These are phyloP conservation scores for Marronus borbonicus DNA, from an alignment of 2,888 invertebrate genomes.

Conservation along the genomic window DNA sequence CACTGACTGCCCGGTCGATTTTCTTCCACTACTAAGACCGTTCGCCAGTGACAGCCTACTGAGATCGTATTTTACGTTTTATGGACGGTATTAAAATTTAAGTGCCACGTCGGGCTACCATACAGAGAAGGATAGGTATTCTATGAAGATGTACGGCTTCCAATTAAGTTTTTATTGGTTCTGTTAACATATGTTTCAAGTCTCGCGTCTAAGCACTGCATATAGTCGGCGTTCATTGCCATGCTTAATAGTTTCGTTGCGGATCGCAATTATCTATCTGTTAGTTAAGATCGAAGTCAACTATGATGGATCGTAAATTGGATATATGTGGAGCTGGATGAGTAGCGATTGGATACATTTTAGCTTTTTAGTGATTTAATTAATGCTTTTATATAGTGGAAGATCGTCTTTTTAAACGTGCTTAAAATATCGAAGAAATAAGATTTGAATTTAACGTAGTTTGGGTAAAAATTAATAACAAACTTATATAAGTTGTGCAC, in stretches of 20 bases:
- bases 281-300: neutral
- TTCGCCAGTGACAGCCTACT: neutral
- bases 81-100: conserved; percentile 18
- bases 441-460: too few relatives aligned
- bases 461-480: too few relatives aligned
- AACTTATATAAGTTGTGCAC: neutral
- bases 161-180: conserved; percentile 16
- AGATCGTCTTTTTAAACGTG: neutral
- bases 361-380: too few relatives aligned
- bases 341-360: neutral
- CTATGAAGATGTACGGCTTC: conserved; percentile 9
- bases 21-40: neutral
- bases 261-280: neutral
- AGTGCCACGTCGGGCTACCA: neutral
- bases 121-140: neutral
- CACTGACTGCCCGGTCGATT: neutral
- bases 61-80: conserved; percentile 21
- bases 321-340: neutral
- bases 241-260: neutral
- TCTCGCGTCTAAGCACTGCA: neutral
- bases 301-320: neutral
- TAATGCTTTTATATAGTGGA: too few relatives aligned
- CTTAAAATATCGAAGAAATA: neutral
- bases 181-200: too few relatives aligned
- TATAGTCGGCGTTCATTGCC: neutral